Conservation (phyloP, 1,140 invertebrate genomes). For the Drosophila pachea region DNA sequence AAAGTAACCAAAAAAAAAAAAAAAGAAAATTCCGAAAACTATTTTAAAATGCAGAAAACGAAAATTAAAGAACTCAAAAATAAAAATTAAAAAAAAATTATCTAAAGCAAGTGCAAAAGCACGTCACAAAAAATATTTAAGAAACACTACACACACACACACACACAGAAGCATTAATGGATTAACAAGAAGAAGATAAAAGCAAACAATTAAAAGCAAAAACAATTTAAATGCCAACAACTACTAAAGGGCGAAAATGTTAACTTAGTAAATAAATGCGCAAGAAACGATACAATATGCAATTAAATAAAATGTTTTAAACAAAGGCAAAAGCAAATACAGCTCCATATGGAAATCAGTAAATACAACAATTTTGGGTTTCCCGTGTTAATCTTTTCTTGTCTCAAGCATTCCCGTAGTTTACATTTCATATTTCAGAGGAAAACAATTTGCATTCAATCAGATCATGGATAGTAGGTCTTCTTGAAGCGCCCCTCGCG, state of each 20-base stretch:
- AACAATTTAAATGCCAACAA: constrained; percentile 47
- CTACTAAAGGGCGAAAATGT: constrained; percentile 51
- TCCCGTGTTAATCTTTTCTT: neutral
- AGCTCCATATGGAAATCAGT: constrained; percentile 42
- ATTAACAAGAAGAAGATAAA: constrained; percentile 20
- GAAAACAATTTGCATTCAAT: too few relatives aligned
- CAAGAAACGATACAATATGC: constrained; percentile 55
- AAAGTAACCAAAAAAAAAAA: too few relatives aligned
- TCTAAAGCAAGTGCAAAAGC: constrained; percentile 9
- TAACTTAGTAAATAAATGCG: constrained; percentile 56
- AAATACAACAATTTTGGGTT: constrained; percentile 18
- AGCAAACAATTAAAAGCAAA: constrained; percentile 27
- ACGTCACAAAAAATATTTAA: constrained; percentile 15
- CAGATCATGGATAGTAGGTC: constrained; percentile 82
- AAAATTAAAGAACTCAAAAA: constrained; percentile 12
- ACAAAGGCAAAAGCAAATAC: constrained; percentile 45
- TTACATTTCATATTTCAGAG: neutral
- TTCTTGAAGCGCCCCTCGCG: constrained; percentile 81
- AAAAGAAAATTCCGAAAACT: neutral
- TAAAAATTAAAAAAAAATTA: constrained; percentile 16
- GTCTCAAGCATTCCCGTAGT: too few relatives aligned
- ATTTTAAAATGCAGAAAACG: constrained; percentile 15
- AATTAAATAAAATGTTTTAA: constrained; percentile 66
- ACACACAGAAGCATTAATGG: constrained; percentile 34
- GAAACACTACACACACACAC: constrained; percentile 21